Conservation (phyloP, 2,797 vertebrate species). For the Poeciliopsis infans region DNA sequence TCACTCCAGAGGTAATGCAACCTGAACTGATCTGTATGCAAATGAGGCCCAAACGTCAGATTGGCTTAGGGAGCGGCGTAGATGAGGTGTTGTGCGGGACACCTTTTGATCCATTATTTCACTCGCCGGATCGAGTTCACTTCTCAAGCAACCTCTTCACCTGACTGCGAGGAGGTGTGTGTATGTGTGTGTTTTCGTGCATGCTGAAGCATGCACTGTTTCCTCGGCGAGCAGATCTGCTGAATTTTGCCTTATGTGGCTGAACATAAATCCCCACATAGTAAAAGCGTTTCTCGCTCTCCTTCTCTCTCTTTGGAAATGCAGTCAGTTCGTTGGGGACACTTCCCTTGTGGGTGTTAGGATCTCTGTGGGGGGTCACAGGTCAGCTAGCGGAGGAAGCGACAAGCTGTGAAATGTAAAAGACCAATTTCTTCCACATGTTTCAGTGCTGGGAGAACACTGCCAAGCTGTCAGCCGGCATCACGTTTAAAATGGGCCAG, state of each 20-base stretch:
- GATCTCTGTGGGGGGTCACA: conserved; percentile 93
- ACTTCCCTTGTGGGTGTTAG: conserved; percentile 94
- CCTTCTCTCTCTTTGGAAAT: conserved; percentile 71
- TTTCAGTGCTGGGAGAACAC: conserved; percentile 88
- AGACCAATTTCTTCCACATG: conserved; percentile 99
- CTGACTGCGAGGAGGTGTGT: conserved; percentile 40
- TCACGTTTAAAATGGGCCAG: conserved; percentile 89
- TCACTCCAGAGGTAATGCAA: conserved; percentile 76
- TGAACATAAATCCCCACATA: conserved; percentile 85
- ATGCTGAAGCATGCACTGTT: conserved; percentile 21
- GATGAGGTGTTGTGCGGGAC: conserved; percentile 74
- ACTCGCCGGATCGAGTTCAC: conserved; percentile 75
- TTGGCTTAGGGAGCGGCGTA: conserved; percentile 65
- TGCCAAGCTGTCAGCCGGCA: conserved; percentile 88
- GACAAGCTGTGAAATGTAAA: conserved; percentile 99
- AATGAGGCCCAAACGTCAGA: conserved; percentile 75
- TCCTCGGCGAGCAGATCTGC: conserved; percentile 43
- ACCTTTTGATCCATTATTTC: conserved; percentile 83
- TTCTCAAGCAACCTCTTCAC: conserved; percentile 73
- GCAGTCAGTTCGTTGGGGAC: conserved; percentile 85
- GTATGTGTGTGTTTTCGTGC: conserved; percentile 19
- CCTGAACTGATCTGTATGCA: conserved; percentile 78
- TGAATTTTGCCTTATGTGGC: conserved; percentile 66
- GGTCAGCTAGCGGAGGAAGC: conserved; percentile 95
- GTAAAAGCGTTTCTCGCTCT: conserved; percentile 69